A percentile compares a stretch with the other conserved stretches of the same genome.
Evolutionary conservation across 2,797 vertebrate species (phyloP).

Genomic region (Hippopotamyrus pictus): DNA sequence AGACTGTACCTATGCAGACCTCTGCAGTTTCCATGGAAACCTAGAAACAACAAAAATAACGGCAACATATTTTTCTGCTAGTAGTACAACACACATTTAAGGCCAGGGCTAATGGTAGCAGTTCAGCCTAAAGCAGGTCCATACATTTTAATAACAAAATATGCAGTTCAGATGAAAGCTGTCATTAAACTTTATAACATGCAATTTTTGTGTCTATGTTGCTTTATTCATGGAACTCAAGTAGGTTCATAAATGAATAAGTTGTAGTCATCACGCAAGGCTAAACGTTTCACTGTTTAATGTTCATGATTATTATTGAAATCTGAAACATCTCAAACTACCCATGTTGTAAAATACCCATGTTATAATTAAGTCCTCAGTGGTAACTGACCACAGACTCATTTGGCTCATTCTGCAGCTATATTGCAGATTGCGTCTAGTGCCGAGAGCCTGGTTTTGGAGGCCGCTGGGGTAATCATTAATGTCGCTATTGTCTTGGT

Average conservation of each 20-base stretch:
- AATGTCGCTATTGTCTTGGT: neutral
- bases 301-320: neutral
- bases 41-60: neutral
- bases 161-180: neutral
- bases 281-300: neutral
- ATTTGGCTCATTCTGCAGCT: neutral
- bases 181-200: neutral
- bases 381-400: neutral
- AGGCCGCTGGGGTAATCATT: neutral
- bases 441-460: neutral
- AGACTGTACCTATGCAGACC: neutral
- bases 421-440: neutral
- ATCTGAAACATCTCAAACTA: neutral
- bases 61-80: neutral
- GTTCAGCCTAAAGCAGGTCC: neutral
- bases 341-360: neutral
- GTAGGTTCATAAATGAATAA: neutral
- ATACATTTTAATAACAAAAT: neutral
- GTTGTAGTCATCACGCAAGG: neutral
- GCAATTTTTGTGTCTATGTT: neutral
- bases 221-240: neutral
- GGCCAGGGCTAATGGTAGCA: neutral
- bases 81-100: neutral
- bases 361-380: neutral
- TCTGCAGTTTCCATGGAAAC: neutral